Conservation (phyloP, 2,888 invertebrate genomes). For the Microctonus brassicae region DNA sequence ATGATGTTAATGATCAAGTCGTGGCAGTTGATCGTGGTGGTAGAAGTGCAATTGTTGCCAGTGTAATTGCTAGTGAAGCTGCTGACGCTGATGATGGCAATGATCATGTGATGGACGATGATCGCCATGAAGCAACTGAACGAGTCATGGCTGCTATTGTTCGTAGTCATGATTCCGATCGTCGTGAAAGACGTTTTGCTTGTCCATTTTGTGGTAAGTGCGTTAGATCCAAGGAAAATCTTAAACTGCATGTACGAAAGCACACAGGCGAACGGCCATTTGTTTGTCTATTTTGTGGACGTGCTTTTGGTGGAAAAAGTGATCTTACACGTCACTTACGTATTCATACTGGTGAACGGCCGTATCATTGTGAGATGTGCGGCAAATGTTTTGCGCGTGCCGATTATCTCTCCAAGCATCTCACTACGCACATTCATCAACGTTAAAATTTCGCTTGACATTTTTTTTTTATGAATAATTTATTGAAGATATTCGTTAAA, state of each 20-base stretch:
- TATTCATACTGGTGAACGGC: constrained; percentile 90
- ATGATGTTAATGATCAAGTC: constrained; percentile 39
- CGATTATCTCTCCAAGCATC: constrained; percentile 90
- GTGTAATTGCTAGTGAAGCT: constrained; percentile 69
- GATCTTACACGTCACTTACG: constrained; percentile 88
- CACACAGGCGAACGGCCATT: constrained; percentile 92
- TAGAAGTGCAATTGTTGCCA: constrained; percentile 54
- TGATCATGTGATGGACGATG: constrained; percentile 24
- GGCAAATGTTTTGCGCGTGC: constrained; percentile 92
- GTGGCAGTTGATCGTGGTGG: constrained; percentile 73
- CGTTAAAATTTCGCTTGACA: constrained; percentile 59
- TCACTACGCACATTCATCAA: constrained; percentile 88
- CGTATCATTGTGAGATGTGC: constrained; percentile 93
- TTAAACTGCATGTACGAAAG: constrained; percentile 88
- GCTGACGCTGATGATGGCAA: constrained; percentile 36
- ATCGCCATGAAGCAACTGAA: constrained; percentile 26
- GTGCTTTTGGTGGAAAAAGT: constrained; percentile 90
- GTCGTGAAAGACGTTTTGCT: constrained; percentile 76
- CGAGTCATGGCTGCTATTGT: constrained; percentile 27
- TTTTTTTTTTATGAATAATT: not conserved
- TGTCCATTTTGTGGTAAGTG: constrained; percentile 93
- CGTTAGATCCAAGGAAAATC: constrained; percentile 88
- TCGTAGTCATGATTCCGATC: constrained; percentile 56
- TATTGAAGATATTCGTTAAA: not conserved
- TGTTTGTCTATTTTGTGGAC: constrained; percentile 89